Base-by-base conservation (phyloP, 2,797 vertebrate genomes). In the Scleropages formosus region DNA sequence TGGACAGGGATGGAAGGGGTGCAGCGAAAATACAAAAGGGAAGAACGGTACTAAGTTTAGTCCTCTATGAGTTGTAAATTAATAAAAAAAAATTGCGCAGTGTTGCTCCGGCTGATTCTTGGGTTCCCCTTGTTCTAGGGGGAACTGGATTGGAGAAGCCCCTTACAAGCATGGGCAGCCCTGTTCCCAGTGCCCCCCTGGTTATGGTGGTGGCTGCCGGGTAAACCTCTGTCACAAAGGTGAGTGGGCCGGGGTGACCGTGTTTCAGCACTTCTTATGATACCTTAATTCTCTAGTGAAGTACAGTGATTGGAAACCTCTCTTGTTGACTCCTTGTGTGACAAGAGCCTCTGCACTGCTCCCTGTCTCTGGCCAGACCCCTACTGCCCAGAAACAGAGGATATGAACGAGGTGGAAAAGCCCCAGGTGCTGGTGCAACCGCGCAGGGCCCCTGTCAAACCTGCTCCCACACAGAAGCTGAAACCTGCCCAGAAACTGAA, bases 381-480 rank as follows among this genome's bases (percentile, higher is more conserved):
- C 4, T 47, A 66, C 46, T 91, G 86, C 4, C 79, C 88, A 0
- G 96, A 98, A 87, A 90, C 91, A 0, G 94, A 95, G 0, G 94
- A 96, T 82, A 96, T 94, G 78, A 98, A 99, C 0, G 96, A 98
- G 83, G 96, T 98, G 82, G 96, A 99, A 85, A 91, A 87, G 0
- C 82, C 91, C 0, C 93, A 95, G 65, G 74, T 87, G 0, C 85
- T 82, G 0, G 61, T 91, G 56, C 87, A 80, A 2, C 89, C 89
- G 69, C 87, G 88, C 18, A 86, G 75, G 77, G 92, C 89, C 0
- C 82, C 87, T 72, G 74, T 70, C 51, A 90, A 83, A 72, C 51
- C 90, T 59, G 85, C 18, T 82, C 75, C 89, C 44, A 80, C 76
- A 3, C 77, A 80, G 53, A 90, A 84, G 80, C 74, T 70, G 56